Conservation (phyloP, 1,140 invertebrate genomes). For the Neotoxoptera formosana region DNA sequence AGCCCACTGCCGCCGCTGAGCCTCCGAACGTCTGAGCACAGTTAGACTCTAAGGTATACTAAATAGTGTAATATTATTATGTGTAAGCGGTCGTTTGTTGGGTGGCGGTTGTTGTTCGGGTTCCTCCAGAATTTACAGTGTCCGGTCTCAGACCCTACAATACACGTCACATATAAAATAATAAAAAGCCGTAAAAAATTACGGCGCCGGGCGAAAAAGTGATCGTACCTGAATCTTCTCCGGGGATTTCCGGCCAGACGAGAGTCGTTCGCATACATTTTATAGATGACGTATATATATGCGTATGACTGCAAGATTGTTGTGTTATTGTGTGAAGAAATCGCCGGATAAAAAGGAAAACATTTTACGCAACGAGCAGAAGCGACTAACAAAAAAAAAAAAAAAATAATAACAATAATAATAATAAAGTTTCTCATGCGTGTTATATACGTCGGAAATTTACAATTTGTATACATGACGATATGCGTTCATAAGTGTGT, state of each 20-base stretch:
- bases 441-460: background rate
- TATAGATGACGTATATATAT: background rate
- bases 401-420: too few relatives aligned
- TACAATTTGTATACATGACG: conserved; percentile 13
- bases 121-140: background rate
- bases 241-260: background rate
- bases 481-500: too few relatives aligned
- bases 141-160: background rate
- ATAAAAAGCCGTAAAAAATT: background rate
- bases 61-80: background rate
- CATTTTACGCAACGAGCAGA: background rate
- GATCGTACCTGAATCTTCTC: background rate
- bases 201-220: background rate
- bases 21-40: background rate
- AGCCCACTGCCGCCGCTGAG: background rate
- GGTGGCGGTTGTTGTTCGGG: background rate
- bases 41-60: background rate
- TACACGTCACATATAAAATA: background rate
- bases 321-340: background rate
- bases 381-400: background rate
- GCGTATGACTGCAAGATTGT: background rate
- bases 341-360: background rate
- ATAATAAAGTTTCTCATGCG: conserved; percentile 13
- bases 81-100: background rate
- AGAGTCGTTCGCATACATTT: background rate